Conservation (phyloP, 2,797 vertebrate species). For the Thunnus albacares region DNA sequence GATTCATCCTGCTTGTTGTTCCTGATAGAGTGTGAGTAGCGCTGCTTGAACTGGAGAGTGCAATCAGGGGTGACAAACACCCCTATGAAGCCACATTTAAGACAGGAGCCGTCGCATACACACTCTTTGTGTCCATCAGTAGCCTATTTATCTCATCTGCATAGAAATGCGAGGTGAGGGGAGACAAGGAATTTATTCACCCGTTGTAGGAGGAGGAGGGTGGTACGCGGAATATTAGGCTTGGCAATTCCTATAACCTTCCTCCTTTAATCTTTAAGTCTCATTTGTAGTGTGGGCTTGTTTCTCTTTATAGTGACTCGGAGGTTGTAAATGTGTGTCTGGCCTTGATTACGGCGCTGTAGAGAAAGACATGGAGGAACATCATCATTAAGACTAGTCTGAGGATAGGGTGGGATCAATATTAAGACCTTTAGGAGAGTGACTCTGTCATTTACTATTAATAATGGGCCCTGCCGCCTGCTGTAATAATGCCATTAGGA, state of each 20-base stretch:
- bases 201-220: constrained; percentile 29
- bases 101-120: constrained; percentile 29
- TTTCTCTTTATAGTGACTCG: constrained; percentile 61
- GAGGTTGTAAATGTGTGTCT: constrained; percentile 69
- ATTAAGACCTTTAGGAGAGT: constrained; percentile 78
- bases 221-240: constrained; percentile 32
- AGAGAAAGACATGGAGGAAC: constrained; percentile 64
- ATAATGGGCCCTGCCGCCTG: constrained; percentile 65
- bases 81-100: constrained; percentile 34
- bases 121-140: constrained; percentile 24
- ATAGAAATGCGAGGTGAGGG: constrained; percentile 20
- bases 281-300: constrained; percentile 49
- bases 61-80: constrained; percentile 71
- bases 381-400: constrained; percentile 75
- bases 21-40: constrained; percentile 39
- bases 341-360: constrained; percentile 64
- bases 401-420: constrained; percentile 72
- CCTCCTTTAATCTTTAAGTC: constrained; percentile 52
- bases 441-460: constrained; percentile 76
- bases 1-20: constrained; percentile 51
- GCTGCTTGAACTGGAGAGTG: constrained; percentile 42
- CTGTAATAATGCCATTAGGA: constrained; percentile 73
- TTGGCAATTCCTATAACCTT: constrained; percentile 51
- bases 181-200: constrained; percentile 47
- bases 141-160: constrained; percentile 55